These are phyloP conservation scores for Sarcophilus harrisii DNA, from an alignment of 2,797 vertebrate species.

Conservation along the genomic window DNA sequence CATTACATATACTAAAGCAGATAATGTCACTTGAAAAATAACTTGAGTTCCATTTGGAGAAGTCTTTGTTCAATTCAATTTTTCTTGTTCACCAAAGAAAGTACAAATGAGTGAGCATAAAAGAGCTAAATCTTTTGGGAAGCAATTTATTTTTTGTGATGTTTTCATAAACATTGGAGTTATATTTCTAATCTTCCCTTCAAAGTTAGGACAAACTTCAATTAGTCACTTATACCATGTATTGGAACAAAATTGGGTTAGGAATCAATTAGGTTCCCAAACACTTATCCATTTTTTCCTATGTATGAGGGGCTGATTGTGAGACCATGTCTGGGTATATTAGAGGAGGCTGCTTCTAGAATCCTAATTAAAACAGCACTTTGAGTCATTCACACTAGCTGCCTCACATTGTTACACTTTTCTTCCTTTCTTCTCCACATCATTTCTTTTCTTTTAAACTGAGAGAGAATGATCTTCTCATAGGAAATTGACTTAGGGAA, in stretches of 20 bases:
- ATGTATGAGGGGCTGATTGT: background rate
- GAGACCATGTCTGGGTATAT: background rate
- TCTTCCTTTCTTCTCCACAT: conserved; percentile 15
- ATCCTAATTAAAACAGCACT: background rate
- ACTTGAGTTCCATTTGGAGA: background rate
- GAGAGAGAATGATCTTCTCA: background rate
- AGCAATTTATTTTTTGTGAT: background rate
- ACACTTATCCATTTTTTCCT: background rate
- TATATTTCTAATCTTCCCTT: conserved; percentile 12
- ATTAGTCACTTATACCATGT: background rate
- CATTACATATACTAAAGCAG: conserved; percentile 3
- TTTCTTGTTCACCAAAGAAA: background rate
- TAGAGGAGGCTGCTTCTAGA: background rate
- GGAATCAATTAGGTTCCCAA: background rate
- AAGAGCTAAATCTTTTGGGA: background rate
- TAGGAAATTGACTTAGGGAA: background rate
- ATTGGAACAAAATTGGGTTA: background rate
- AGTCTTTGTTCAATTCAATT: background rate
- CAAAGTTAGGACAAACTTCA: conserved; percentile 5
- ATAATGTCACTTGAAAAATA: background rate
- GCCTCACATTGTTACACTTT: background rate
- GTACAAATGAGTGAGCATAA: background rate
- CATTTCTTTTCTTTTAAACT: conserved; percentile 35
- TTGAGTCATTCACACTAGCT: background rate
- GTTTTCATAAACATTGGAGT: background rate